These are phyloP conservation scores for Lophochroa leadbeateri DNA, from an alignment of 2,113 vertebrate species.

Conservation along the genomic window DNA sequence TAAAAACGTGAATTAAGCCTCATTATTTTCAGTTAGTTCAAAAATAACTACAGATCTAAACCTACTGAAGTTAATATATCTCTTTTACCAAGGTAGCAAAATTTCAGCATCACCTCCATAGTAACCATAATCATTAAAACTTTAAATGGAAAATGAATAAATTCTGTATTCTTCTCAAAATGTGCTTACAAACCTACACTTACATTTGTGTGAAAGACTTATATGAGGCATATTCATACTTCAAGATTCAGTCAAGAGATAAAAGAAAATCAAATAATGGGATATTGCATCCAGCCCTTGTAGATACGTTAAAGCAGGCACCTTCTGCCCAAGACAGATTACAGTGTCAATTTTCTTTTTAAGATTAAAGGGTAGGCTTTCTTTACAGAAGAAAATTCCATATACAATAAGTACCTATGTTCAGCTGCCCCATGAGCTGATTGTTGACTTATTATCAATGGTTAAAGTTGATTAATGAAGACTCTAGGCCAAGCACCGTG, in stretches of 20 bases:
- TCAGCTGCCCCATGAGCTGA: not conserved
- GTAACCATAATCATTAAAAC: not conserved
- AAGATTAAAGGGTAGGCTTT: not conserved
- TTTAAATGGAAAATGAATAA: not conserved
- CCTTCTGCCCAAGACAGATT: not conserved
- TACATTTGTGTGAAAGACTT: not conserved
- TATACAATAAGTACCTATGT: not conserved
- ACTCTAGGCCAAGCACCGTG: not conserved
- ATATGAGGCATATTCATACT: not conserved
- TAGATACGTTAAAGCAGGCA: not conserved
- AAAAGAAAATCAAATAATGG: not conserved
- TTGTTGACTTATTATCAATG: not conserved
- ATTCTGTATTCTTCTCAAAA: not conserved
- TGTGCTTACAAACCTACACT: not conserved
- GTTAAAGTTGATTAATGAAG: not conserved
- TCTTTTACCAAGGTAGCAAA: not conserved
- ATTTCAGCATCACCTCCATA: not conserved
- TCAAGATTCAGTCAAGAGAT: not conserved
- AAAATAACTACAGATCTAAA: not conserved
- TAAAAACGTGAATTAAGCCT: not conserved
- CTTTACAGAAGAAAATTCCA: not conserved
- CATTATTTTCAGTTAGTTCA: not conserved
- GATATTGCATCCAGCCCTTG: not conserved
- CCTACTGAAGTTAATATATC: not conserved
- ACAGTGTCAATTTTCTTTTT: not conserved